These are phyloP conservation scores for Nothura maculosa DNA, from an alignment of 2,797 vertebrate species.

Conservation along the genomic window DNA sequence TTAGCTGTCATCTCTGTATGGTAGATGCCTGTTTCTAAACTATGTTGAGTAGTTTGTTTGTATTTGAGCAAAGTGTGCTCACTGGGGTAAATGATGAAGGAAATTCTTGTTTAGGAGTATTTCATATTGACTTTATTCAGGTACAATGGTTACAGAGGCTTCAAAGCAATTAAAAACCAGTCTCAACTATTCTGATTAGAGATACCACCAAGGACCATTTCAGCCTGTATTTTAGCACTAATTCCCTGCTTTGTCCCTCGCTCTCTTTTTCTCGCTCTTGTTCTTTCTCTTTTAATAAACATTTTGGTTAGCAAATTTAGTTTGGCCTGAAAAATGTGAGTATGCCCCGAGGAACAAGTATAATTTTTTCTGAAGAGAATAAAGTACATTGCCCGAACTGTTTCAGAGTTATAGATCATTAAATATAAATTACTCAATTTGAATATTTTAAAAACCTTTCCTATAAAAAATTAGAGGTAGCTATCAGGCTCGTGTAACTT, in stretches of 20 bases:
- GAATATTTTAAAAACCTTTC: constrained; percentile 43
- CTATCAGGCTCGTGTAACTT: neutral
- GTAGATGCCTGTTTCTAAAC: neutral
- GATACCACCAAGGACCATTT: neutral
- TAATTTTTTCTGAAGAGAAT: constrained; percentile 10
- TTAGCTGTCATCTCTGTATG: accelerated
- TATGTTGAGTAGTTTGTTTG: neutral
- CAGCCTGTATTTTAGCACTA: neutral
- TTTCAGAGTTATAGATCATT: constrained; percentile 48
- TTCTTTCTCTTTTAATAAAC: constrained; percentile 20
- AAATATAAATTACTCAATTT: constrained; percentile 50
- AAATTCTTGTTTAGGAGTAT: neutral
- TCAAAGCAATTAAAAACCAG: constrained; percentile 32
- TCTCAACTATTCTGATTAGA: neutral
- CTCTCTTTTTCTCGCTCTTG: neutral
- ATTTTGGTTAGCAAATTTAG: constrained; percentile 25
- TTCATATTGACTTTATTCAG: neutral
- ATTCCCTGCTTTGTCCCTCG: neutral
- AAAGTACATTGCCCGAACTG: neutral
- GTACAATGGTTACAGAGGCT: neutral
- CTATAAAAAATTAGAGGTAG: constrained; percentile 20
- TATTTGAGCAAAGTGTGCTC: neutral
- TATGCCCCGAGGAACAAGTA: neutral
- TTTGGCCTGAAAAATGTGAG: constrained; percentile 4
- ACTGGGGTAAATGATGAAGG: neutral